Percentiles rank a stretch among this genome's conserved stretches.
Conservation (phyloP, 2,888 invertebrate species). For the Cephus spinipes region DNA sequence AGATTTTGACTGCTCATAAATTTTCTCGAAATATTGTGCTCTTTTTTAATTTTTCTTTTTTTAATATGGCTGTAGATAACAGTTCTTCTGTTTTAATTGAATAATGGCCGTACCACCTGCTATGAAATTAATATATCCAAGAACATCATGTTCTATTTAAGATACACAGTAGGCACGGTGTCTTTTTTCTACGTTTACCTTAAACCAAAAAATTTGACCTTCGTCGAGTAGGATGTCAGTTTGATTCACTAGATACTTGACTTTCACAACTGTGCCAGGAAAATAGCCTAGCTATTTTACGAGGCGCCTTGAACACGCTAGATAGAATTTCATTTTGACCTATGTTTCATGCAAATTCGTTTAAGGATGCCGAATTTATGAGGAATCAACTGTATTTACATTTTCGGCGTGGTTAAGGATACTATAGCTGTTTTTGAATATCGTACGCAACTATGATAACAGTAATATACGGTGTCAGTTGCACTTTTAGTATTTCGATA, state of each 20-base stretch:
- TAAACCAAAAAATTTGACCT: slow-evolving; percentile 46
- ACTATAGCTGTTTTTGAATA: background rate
- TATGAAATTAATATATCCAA: background rate
- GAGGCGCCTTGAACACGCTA: slow-evolving; percentile 49
- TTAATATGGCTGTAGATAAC: background rate
- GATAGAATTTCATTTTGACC: slow-evolving; percentile 41
- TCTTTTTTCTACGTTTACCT: background rate
- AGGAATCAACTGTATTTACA: background rate
- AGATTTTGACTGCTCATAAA: background rate
- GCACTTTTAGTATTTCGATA: background rate
- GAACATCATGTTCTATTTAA: background rate
- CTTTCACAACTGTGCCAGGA: slow-evolving; percentile 55
- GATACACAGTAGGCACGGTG: background rate
- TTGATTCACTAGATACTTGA: slow-evolving; percentile 48
- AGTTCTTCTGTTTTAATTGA: background rate
- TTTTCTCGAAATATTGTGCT: background rate
- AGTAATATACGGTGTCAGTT: background rate
- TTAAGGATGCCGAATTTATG: background rate
- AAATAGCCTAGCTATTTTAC: slow-evolving; percentile 57
- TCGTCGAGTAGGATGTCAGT: slow-evolving; percentile 36
- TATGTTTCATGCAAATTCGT: background rate
- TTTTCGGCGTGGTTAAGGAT: background rate
- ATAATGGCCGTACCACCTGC: background rate
- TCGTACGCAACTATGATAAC: background rate
- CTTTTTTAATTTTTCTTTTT: background rate